These are phyloP conservation scores for Drosophila kambysellisi DNA, from an alignment of 2,888 invertebrate genomes.

Conservation along the genomic window DNA sequence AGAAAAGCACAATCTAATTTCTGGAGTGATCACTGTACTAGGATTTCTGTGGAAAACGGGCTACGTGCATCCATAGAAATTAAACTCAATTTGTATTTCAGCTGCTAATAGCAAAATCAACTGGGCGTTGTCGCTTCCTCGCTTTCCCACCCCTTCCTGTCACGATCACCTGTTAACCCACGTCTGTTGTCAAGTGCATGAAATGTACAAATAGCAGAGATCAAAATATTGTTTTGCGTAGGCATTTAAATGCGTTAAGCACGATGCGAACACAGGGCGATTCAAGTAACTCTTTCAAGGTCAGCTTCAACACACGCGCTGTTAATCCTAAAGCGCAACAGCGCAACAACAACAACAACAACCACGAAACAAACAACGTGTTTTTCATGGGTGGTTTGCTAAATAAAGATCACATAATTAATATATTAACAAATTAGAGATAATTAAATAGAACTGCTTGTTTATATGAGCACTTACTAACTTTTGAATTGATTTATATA, in stretches of 20 bases:
- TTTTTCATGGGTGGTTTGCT: background rate
- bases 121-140: background rate
- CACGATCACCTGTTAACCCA: no score
- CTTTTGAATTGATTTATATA: background rate
- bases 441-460: background rate
- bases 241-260: conserved; percentile 20
- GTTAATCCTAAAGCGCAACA: background rate
- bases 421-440: background rate
- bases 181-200: conserved; percentile 9
- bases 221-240: background rate
- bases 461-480: background rate
- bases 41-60: background rate
- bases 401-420: background rate
- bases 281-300: conserved; percentile 25
- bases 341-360: background rate
- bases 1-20: background rate
- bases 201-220: background rate
- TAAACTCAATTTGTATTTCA: conserved; percentile 28
- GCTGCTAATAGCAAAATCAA: conserved; percentile 1
- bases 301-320: conserved; percentile 26
- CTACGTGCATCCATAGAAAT: background rate
- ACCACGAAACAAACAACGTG: conserved; percentile 26
- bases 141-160: background rate
- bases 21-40: background rate
- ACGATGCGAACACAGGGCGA: conserved; percentile 32